A percentile compares a stretch with the other conserved stretches of the same genome.
Conservation (phyloP, 2,888 invertebrate species). For the Synergus umbraculus region DNA sequence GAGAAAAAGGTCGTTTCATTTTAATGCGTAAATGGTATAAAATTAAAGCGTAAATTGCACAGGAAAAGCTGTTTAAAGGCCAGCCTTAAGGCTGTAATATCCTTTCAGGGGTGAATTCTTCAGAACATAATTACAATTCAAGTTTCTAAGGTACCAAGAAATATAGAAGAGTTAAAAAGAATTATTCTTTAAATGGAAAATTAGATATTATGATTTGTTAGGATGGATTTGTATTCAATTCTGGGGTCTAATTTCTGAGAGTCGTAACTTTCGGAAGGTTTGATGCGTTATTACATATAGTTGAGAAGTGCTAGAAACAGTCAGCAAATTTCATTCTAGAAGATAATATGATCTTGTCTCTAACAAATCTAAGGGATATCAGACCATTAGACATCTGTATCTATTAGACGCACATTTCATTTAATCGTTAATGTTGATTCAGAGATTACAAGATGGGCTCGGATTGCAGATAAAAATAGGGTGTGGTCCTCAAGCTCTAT, state of each 20-base stretch:
- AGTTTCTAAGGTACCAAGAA: neutral
- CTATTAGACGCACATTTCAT: slow-evolving; percentile 53
- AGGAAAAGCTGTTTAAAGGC: neutral
- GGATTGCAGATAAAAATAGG: neutral
- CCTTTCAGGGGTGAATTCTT: neutral
- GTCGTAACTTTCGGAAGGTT: neutral
- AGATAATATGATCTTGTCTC: neutral
- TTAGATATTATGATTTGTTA: neutral
- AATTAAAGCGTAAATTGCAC: neutral
- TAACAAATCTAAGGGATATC: neutral
- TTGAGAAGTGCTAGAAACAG: neutral
- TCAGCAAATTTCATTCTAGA: neutral
- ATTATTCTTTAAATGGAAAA: neutral
- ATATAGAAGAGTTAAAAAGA: neutral
- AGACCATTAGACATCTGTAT: slow-evolving; percentile 49
- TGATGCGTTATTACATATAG: neutral
- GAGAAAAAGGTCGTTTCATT: neutral
- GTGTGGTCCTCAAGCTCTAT: neutral
- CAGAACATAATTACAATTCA: neutral
- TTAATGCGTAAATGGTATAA: neutral
- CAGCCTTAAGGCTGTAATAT: neutral
- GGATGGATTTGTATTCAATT: neutral
- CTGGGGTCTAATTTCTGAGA: neutral
- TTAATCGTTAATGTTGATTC: neutral
- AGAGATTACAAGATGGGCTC: neutral